Evolutionary conservation across 2,113 vertebrate species (phyloP), one percentile per base, ranked within the genome.

Genomic region (Desmodus rotundus): DNA sequence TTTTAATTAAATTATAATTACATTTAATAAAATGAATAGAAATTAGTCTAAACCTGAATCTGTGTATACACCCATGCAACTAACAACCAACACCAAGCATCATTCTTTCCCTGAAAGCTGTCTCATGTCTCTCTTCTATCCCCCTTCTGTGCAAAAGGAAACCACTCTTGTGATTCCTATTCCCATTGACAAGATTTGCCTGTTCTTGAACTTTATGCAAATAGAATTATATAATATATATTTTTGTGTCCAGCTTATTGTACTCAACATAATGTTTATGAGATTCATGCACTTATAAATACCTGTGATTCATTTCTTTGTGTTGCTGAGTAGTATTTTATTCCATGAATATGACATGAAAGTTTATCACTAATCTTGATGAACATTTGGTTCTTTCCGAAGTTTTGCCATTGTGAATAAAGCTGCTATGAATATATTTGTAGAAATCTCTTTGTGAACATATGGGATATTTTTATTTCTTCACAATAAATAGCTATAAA

Each of bases 331-430:
- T 73, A 87, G 28, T 67, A 67, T 61, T 85, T 7, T 20, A 36
- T 26, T 81, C 47, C 31, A 45, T n/a, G 41, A 47, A 45, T 41
- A 52, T 43, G 31, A 58, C 36, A 9, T 19, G 19, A 33, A 45
- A 45, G 9, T 65, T 50, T 67, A 80, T 52, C 63, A 45, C 13
- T 78, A 15, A 3, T 36, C n/a, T 36, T 73, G 58, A 92, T 90
- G 22, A 82, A 43, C n/a, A 85, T 88, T 76, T 77, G 31, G 2
- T 94, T 14, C 16, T 56, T 43, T 45, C 19, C 26, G 83, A 24
- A 76, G 56, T 72, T 87, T 96, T 92, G 14, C 22, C 33, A 33
- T 54, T 63, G 36, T 90, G 47, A 92, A 52, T 94, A 90, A 96
- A 96, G 16, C 31, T 83, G 22, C 65, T 72, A 31, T 77, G 38